A percentile compares a stretch with the other conserved stretches of the same genome.
These are phyloP conservation scores for Catharus fuscescens DNA, from an alignment of 2,113 vertebrate genomes.

Conservation along the genomic window DNA sequence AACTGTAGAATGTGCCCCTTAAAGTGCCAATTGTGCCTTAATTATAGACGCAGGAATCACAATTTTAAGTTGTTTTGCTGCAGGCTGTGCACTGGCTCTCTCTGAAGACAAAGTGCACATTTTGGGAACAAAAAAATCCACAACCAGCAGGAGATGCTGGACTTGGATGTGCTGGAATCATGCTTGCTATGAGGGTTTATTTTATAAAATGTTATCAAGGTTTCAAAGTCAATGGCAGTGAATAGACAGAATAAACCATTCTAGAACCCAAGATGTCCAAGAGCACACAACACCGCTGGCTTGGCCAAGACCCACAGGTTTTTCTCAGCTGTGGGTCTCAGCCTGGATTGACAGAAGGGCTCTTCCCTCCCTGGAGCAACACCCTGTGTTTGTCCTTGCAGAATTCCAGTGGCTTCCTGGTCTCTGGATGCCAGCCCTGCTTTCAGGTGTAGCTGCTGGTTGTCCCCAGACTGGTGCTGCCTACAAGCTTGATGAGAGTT, in stretches of 20 bases:
- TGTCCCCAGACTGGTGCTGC: neutral
- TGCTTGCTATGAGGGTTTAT: neutral
- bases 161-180: fast-evolving
- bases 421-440: neutral
- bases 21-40: neutral
- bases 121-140: neutral
- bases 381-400: neutral
- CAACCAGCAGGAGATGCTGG: neutral
- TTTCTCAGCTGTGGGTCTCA: neutral
- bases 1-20: neutral
- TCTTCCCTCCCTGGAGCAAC: neutral
- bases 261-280: neutral
- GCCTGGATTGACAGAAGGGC: fast-evolving
- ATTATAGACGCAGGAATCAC: neutral
- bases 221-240: neutral
- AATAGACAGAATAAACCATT: neutral
- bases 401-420: neutral
- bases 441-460: fast-evolving
- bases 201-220: neutral
- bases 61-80: neutral
- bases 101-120: neutral
- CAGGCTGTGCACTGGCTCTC: neutral
- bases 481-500: neutral
- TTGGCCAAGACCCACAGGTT: neutral
- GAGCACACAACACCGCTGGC: fast-evolving